These are phyloP conservation scores for Alces alces DNA, from an alignment of 2,113 vertebrate genomes.

Conservation along the genomic window DNA sequence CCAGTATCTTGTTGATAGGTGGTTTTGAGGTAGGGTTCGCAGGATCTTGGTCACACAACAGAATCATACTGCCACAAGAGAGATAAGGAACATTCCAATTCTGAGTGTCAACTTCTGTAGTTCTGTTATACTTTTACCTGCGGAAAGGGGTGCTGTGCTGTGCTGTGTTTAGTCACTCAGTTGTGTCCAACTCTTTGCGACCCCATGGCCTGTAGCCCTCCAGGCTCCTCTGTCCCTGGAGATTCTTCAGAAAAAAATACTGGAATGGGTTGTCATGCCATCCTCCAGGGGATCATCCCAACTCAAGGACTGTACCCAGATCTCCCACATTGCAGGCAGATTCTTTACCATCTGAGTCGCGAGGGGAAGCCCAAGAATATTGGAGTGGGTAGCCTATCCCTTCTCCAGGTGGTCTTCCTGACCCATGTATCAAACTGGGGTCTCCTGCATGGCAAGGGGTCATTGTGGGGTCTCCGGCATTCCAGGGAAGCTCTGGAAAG, in stretches of 20 bases:
- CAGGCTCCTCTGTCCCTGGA: neutral
- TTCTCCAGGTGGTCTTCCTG: neutral
- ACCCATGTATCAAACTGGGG: neutral
- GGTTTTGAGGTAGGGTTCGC: constrained; percentile 69
- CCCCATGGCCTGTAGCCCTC: neutral
- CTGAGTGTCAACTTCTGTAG: constrained; percentile 32
- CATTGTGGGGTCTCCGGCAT: neutral
- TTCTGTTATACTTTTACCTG: constrained; percentile 64
- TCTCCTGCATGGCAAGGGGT: neutral
- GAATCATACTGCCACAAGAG: constrained; percentile 21
- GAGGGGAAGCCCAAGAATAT: neutral
- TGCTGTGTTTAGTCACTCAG: neutral
- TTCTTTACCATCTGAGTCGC: neutral
- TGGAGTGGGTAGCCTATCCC: neutral
- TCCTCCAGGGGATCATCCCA: neutral
- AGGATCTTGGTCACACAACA: constrained; percentile 62
- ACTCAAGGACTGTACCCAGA: neutral
- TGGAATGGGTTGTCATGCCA: neutral
- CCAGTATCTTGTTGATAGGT: constrained; percentile 68
- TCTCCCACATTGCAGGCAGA: neutral
- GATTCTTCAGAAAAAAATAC: neutral
- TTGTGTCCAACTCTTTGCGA: neutral
- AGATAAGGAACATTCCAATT: constrained; percentile 67
- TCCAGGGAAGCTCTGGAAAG: neutral
- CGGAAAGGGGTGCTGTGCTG: constrained; percentile 43